Evolutionary conservation across 2,113 vertebrate genomes (phyloP).

Genomic region (Gymnorhina tibicen): DNA sequence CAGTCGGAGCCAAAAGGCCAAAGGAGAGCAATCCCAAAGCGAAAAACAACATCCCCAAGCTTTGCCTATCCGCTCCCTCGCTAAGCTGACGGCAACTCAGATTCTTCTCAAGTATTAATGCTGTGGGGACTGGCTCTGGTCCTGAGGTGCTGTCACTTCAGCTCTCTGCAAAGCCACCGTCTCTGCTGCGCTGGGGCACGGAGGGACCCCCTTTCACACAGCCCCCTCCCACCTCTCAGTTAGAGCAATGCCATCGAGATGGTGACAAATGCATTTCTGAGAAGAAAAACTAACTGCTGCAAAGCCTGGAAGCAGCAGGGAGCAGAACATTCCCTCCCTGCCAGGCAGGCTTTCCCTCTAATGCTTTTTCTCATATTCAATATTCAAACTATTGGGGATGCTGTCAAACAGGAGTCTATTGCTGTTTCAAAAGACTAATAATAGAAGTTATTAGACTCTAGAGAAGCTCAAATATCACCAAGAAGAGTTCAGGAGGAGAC

Average conservation of each 20-base stretch:
- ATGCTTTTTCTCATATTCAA: background rate
- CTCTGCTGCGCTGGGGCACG: rapidly evolving
- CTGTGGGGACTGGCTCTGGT: background rate
- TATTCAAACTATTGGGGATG: background rate
- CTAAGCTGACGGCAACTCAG: background rate
- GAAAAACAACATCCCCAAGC: background rate
- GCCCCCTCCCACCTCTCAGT: background rate
- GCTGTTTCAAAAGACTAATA: background rate
- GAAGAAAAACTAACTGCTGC: background rate
- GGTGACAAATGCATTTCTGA: background rate
- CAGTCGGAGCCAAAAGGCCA: background rate
- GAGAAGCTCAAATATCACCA: background rate
- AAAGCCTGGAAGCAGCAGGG: background rate
- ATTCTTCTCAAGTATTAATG: background rate
- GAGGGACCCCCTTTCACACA: background rate
- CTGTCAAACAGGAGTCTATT: background rate
- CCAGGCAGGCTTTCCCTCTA: background rate
- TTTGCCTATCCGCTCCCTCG: rapidly evolving
- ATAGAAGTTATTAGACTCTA: background rate
- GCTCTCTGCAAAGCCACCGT: background rate
- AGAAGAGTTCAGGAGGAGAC: background rate
- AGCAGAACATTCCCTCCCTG: background rate
- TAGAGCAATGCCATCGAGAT: background rate
- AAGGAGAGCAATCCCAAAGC: background rate
- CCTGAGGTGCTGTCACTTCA: background rate